Conservation (phyloP, 2,888 invertebrate species). For the Drosophila limbata region DNA sequence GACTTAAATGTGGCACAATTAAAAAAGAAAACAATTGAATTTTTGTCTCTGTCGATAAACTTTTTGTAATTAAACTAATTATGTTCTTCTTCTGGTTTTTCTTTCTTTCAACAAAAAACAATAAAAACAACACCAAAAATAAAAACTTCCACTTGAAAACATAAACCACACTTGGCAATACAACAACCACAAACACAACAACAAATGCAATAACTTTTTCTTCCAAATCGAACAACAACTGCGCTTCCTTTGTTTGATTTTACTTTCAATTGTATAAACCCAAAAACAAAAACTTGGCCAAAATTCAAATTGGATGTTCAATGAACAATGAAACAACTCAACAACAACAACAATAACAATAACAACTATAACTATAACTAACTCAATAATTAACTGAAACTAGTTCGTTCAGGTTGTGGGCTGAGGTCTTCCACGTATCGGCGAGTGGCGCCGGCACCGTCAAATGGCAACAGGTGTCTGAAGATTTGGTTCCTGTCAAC, state of each 20-base stretch:
- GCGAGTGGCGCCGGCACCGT: conserved; percentile 96
- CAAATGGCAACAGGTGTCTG: conserved; percentile 99
- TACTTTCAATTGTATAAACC: conserved; percentile 46
- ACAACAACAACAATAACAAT: conserved; percentile 9
- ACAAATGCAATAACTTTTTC: conserved; percentile 64
- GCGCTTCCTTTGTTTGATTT: conserved; percentile 53
- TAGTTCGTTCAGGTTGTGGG: conserved; percentile 94
- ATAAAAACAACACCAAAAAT: conserved; percentile 33
- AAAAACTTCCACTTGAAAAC: conserved; percentile 43
- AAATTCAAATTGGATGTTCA: conserved; percentile 53
- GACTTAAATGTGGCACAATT: conserved; percentile 44
- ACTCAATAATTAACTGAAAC: conserved; percentile 72
- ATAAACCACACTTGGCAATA: conserved; percentile 43
- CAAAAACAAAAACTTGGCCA: conserved; percentile 31
- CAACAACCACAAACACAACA: conserved; percentile 36
- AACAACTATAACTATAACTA: conserved; percentile 26
- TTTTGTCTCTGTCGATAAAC: conserved; percentile 67
- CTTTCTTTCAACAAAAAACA: conserved; percentile 61
- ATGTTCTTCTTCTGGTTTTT: conserved; percentile 74
- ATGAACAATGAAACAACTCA: conserved; percentile 34
- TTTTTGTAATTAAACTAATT: conserved; percentile 70
- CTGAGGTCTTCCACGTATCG: conserved; percentile 98
- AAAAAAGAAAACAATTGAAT: conserved; percentile 58
- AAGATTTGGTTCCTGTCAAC: conserved; percentile 99
- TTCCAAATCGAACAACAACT: conserved; percentile 42